phyloP scores from a whole-genome alignment of 2,797 vertebrate genomes.

The Cyprinella venusta region DNA sequence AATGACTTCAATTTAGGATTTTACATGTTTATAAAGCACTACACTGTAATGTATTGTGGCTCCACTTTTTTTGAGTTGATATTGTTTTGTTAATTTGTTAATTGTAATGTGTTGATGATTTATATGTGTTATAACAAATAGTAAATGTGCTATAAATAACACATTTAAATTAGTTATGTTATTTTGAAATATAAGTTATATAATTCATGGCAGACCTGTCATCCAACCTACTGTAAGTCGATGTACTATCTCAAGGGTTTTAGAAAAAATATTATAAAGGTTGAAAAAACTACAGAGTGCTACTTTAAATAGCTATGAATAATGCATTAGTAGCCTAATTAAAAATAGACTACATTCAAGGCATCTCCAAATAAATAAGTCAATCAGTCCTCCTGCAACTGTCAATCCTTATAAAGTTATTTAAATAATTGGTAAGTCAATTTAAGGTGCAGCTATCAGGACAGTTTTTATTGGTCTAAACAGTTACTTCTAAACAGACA shows the following conservation, averaged over 20 bases:
- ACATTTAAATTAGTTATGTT: not conserved
- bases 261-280: too few relatives aligned
- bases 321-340: not conserved
- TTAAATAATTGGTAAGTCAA: not conserved
- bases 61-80: not conserved
- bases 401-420: not conserved
- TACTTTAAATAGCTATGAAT: not conserved
- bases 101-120: not conserved
- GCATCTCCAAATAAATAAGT: not conserved
- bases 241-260: too few relatives aligned
- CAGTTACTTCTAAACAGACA: not conserved
- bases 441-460: not conserved
- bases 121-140: not conserved
- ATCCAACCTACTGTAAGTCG: too few relatives aligned
- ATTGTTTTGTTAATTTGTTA: not conserved
- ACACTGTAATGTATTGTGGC: not conserved
- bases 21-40: too few relatives aligned
- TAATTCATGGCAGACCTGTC: not conserved
- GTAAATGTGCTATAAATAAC: not conserved
- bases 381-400: not conserved
- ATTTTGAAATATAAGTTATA: not conserved
- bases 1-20: not conserved
- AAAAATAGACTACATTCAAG: not conserved
- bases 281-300: too few relatives aligned
- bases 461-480: not conserved